phyloP scores from a whole-genome alignment of 1,140 invertebrate genomes.

The Paracyclopina nana region DNA sequence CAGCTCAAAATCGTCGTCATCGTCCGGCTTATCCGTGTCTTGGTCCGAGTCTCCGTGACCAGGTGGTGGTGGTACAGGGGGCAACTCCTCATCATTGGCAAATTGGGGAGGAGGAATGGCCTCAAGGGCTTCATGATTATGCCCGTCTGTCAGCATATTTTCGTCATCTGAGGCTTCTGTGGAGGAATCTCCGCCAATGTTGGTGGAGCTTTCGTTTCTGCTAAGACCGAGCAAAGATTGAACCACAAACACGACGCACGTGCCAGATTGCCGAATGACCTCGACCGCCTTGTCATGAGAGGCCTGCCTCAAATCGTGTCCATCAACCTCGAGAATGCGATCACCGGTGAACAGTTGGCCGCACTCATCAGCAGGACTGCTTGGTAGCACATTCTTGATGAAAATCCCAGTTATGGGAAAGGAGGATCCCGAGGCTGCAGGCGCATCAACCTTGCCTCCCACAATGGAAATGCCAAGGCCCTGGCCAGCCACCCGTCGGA shows the following conservation, averaged over 20 bases:
- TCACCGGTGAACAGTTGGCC: conserved; percentile 76
- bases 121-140: no score
- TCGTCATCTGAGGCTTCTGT: background rate
- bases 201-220: background rate
- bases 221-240: conserved; percentile 48
- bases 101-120: conserved; percentile 1
- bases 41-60: conserved; percentile 3
- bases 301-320: conserved; percentile 63
- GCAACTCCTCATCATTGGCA: conserved; percentile 12
- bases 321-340: conserved; percentile 77
- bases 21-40: conserved; percentile 3
- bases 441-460: conserved; percentile 61
- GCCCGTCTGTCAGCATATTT: no score
- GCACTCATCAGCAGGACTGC: conserved; percentile 79
- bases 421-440: conserved; percentile 27
- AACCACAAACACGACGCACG: conserved; percentile 72
- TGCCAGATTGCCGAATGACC: conserved; percentile 72
- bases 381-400: conserved; percentile 84
- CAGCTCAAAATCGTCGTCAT: conserved; percentile 17
- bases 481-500: conserved; percentile 18
- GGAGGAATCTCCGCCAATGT: background rate
- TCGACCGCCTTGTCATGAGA: conserved; percentile 89
- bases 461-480: conserved; percentile 88
- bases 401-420: conserved; percentile 70
- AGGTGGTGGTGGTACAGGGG: conserved; percentile 14